Evolutionary conservation across 2,797 vertebrate species (phyloP).

Genomic region (Amblyopsis hoosieri): DNA sequence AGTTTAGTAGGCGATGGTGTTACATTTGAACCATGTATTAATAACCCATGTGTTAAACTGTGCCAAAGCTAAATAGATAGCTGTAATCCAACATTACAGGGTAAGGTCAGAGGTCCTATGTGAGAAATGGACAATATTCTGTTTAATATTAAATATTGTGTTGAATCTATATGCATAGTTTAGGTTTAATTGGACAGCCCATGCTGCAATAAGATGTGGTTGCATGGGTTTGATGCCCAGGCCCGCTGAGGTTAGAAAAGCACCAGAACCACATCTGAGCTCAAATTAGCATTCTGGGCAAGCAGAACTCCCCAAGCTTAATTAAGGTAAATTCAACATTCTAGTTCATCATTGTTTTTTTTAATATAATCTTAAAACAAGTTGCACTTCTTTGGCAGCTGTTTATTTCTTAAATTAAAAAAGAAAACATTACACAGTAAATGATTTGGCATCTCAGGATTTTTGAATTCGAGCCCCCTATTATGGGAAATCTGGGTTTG

Average conservation of each 20-base stretch:
- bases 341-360: slow-evolving; percentile 76
- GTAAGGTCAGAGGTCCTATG: slow-evolving; percentile 37
- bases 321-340: slow-evolving; percentile 81
- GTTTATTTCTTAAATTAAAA: slow-evolving; percentile 84
- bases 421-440: slow-evolving; percentile 76
- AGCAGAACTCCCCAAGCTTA: slow-evolving; percentile 74
- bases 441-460: slow-evolving; percentile 79
- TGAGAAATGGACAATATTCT: slow-evolving; percentile 23
- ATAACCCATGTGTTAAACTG: no score
- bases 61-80: no score
- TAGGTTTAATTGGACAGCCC: slow-evolving; percentile 59
- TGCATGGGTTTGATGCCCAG: slow-evolving; percentile 67
- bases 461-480: slow-evolving; percentile 78
- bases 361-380: slow-evolving; percentile 80
- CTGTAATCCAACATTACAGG: slow-evolving; percentile 21
- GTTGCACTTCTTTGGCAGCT: slow-evolving; percentile 79
- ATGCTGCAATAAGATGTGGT: slow-evolving; percentile 60
- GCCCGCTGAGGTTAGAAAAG: slow-evolving; percentile 66
- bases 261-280: slow-evolving; percentile 62
- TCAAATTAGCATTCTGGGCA: slow-evolving; percentile 79
- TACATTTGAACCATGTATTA: no score
- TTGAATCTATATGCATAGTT: slow-evolving; percentile 48
- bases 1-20: no score
- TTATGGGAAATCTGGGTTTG: slow-evolving; percentile 84
- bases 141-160: slow-evolving; percentile 30